Conservation (phyloP, 2,113 vertebrate genomes). For the Craseonycteris thonglongyai region DNA sequence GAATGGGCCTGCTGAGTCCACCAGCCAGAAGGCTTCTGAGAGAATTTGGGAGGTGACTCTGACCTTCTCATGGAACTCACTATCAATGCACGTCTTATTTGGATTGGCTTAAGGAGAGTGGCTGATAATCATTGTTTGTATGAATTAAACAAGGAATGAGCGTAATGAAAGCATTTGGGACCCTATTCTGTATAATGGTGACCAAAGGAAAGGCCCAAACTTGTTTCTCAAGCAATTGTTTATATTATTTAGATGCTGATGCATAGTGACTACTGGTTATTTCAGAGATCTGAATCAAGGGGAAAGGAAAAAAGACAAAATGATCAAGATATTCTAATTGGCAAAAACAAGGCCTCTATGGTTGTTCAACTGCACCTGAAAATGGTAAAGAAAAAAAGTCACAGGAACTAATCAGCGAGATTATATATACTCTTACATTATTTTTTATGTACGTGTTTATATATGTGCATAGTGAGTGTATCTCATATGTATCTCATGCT, state of each 20-base stretch:
- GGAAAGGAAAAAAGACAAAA: neutral
- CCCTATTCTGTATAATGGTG: neutral
- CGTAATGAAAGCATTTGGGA: accelerated
- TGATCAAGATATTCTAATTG: neutral
- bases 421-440: neutral
- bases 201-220: neutral
- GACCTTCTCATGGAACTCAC: neutral
- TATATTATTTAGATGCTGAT: neutral
- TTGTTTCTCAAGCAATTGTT: neutral
- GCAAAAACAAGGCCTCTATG: neutral
- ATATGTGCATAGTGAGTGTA: neutral
- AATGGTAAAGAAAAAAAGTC: neutral
- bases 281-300: neutral
- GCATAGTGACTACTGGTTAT: neutral
- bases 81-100: neutral
- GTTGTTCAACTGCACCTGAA: neutral
- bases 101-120: neutral
- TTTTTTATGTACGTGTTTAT: neutral
- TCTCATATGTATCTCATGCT: neutral
- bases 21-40: neutral
- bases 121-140: neutral
- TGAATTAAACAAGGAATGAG: neutral
- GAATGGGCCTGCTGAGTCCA: neutral
- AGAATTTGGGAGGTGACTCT: neutral
- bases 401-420: neutral